Evolutionary conservation across 2,888 invertebrate genomes (phyloP).

Genomic region (Pharmacophagus antenor): DNA sequence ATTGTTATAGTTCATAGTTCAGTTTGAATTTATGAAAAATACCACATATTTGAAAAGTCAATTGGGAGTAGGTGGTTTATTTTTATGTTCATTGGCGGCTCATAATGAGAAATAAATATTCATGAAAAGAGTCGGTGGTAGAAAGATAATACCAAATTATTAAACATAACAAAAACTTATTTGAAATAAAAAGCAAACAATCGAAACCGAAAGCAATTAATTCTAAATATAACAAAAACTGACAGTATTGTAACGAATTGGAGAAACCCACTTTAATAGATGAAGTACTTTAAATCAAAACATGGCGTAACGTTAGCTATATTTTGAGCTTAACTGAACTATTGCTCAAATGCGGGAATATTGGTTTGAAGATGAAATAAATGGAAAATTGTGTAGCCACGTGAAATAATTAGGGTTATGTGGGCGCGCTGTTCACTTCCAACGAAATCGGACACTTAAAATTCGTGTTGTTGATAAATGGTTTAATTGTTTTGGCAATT

Average conservation of each 20-base stretch:
- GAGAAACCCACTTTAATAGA: neutral
- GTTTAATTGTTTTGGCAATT: conserved; percentile 73
- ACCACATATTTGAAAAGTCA: no score
- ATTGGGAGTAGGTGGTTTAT: no score
- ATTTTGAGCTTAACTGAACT: conserved; percentile 5
- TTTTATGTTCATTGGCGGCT: no score
- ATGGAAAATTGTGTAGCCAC: conserved; percentile 40
- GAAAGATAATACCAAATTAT: no score
- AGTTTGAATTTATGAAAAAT: no score
- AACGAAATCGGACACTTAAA: conserved; percentile 52
- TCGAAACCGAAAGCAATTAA: neutral
- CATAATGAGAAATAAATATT: no score
- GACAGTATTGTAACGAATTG: neutral
- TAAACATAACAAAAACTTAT: no score
- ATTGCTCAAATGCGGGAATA: conserved; percentile 16
- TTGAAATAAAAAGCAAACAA: no score
- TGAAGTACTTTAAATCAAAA: conserved; percentile 1
- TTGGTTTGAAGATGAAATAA: conserved; percentile 40
- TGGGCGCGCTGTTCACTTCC: conserved; percentile 40
- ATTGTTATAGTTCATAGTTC: no score
- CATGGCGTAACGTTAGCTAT: conserved; percentile 3
- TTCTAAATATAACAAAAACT: neutral
- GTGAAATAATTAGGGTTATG: conserved; percentile 47
- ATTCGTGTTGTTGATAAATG: conserved; percentile 57
- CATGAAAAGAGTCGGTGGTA: no score